Evolutionary conservation across 2,113 vertebrate genomes (phyloP).

Genomic region (Furnarius figulus): DNA sequence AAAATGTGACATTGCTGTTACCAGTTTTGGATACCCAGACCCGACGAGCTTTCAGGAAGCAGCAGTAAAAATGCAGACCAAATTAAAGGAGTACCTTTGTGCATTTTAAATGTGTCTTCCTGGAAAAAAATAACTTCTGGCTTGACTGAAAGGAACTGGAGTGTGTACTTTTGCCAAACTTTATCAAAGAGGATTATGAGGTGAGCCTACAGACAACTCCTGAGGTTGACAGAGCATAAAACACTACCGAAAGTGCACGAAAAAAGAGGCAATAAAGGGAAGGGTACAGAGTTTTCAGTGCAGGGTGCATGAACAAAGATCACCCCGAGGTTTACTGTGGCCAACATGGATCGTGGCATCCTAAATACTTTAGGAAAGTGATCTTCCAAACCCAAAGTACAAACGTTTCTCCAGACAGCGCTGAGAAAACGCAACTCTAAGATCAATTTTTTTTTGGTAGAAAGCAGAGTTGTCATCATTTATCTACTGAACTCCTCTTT

Average conservation of each 20-base stretch:
- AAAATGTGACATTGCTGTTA: background rate
- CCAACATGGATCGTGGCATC: background rate
- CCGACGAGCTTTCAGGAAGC: background rate
- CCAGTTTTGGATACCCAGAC: background rate
- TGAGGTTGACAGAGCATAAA: background rate
- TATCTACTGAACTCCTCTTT: background rate
- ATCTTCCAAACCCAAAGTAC: background rate
- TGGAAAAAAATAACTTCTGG: slow-evolving; percentile 6
- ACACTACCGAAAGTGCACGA: background rate
- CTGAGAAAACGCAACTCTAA: background rate
- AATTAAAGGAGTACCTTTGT: background rate
- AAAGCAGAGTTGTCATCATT: background rate
- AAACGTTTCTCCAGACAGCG: background rate
- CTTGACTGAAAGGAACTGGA: background rate
- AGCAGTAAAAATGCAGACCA: background rate
- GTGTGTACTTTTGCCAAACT: background rate
- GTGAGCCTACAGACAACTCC: background rate
- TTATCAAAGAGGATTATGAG: slow-evolving; percentile 13
- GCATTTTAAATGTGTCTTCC: background rate
- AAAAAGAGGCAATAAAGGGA: background rate
- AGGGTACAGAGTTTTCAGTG: background rate
- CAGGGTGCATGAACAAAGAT: background rate
- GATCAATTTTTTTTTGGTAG: background rate
- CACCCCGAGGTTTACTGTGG: background rate
- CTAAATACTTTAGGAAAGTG: background rate